phyloP scores from a whole-genome alignment of 2,888 invertebrate species.

The Andrena fulva region DNA sequence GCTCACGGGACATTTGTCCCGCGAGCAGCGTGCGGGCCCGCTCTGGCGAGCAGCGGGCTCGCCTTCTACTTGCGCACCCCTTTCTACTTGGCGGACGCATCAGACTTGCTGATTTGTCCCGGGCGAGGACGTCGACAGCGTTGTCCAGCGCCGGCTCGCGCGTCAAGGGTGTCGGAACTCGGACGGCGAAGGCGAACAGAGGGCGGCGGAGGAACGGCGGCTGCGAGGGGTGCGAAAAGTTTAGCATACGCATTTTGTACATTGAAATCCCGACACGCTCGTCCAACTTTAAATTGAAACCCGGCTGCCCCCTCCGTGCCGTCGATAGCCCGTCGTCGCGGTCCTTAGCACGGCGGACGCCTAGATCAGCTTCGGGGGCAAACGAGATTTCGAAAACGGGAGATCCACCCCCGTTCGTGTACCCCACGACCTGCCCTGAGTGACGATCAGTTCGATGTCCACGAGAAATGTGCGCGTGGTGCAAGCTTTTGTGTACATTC shows the following conservation, averaged over 20 bases:
- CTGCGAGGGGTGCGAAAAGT: slow-evolving; percentile 75
- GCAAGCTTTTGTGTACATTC: too few species aligned
- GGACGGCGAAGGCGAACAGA: slow-evolving; percentile 62
- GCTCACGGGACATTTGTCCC: slow-evolving; percentile 68
- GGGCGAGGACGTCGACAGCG: slow-evolving; percentile 64
- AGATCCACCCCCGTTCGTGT: neutral
- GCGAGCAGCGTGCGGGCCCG: slow-evolving; percentile 55
- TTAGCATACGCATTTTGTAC: slow-evolving; percentile 83
- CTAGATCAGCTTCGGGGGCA: slow-evolving; percentile 6
- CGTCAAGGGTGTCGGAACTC: slow-evolving; percentile 67
- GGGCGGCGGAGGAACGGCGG: slow-evolving; percentile 48
- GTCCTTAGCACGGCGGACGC: slow-evolving; percentile 21
- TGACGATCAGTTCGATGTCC: too few species aligned
- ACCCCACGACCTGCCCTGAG: too few species aligned
- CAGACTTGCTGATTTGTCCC: slow-evolving; percentile 83
- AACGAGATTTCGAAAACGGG: slow-evolving; percentile 31
- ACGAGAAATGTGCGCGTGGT: too few species aligned
- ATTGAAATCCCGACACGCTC: slow-evolving; percentile 82
- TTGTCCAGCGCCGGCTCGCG: slow-evolving; percentile 69
- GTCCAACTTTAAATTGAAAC: slow-evolving; percentile 82
- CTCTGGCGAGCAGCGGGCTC: slow-evolving; percentile 47
- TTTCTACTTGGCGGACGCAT: slow-evolving; percentile 74
- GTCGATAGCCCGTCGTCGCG: slow-evolving; percentile 56
- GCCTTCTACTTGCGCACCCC: slow-evolving; percentile 71
- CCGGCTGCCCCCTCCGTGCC: slow-evolving; percentile 62